Base-by-base conservation (phyloP, 2,888 invertebrate species). In the Diogma glabrata region DNA sequence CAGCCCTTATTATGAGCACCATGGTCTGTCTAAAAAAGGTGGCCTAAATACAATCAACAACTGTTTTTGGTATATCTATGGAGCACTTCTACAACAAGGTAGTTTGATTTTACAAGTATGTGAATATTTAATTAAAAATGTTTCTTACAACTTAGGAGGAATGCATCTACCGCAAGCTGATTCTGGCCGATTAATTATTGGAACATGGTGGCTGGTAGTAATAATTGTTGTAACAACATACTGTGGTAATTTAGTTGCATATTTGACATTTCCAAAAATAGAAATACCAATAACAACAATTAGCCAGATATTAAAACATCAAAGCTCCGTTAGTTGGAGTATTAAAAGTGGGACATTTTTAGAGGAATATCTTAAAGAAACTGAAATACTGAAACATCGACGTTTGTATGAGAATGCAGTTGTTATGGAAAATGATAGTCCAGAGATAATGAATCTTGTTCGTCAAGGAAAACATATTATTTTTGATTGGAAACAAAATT, bases 151-250 rank as follows among this genome's bases (percentile, higher is more conserved):
- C 53, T 50, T 59, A 90, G 91, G 92, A 55, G 92, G 92, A 4
- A 85, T 87, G 78, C 84, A 87, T 62, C 72, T 92, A 26, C 93
- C 93, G 0, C 75, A 79, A 50, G 87, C 89, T 0, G 87, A 90
- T 64, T 91, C 91, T 59, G 90, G 89, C 3, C 79, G 93, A 6
- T 67, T 92, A 7, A 76, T 93, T 3, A 81, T 93, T 0, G 90
- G 89, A 0, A 82, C 87, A 2, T 94, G 93, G 93, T 93, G 93
- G 93, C 67, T 93, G 47, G 87, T 89, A 1, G 91, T 92, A 0
- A 74, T 92, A 55, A 86, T 93, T 0, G 76, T 92, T 17, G 87
- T 92, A 0, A 92, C 92, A 16, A 91, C 91, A 0, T 94, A 93
- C 65, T 90, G 90, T 51, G 93, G 93, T 3, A 92, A 90, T 69